Evolutionary conservation across 2,888 invertebrate species (phyloP), one percentile per base, ranked within the genome.

Genomic region (Hyposoter didymator): DNA sequence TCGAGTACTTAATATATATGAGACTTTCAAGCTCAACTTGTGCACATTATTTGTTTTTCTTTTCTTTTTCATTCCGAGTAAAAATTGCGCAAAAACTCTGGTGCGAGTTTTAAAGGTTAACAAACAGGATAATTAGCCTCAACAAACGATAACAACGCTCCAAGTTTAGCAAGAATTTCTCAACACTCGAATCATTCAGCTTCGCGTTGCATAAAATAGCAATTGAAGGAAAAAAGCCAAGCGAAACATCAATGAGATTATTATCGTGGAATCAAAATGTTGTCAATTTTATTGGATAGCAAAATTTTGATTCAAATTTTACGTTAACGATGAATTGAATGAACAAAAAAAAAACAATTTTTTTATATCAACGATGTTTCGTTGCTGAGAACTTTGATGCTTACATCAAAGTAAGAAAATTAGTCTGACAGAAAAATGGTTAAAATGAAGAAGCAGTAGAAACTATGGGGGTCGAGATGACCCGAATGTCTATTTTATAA

Each of bases 1-100:
- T 70, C 70, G 59, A 69, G 78, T 45, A 45, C 70, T 59, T 32
- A 47, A 59, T 45, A 45, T 78, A 62, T 78, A 70, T 59, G 35
- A 62, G 35, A 43, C 17, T 74, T 74, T 32, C 67, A 67, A 45
- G 35, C 52, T 67, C 62, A 45, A 59, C 55, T 49, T 22, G 73
- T 39, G 17, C 59, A 22, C 17, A 28, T 28, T 28, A 55, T 22
- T 59, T 59, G n/a, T 55, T 28, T 55, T 74, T 43, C 5, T 39
- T 14, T 62, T 32, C 62, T 74, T 62, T 62, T 55, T 39, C 39
- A 17, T 52, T 39, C 28, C 8, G 6, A 5, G 8, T n/a, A 1
- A 64, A 35, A 39, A 32, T 64, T 64, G 14, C 55, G 28, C 12
- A 59, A 22, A 1, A 59, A 59, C 12, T 59, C 12, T 1, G 14